Conservation (phyloP, 92 coral and sea anemone species). For the Porites lobata region DNA sequence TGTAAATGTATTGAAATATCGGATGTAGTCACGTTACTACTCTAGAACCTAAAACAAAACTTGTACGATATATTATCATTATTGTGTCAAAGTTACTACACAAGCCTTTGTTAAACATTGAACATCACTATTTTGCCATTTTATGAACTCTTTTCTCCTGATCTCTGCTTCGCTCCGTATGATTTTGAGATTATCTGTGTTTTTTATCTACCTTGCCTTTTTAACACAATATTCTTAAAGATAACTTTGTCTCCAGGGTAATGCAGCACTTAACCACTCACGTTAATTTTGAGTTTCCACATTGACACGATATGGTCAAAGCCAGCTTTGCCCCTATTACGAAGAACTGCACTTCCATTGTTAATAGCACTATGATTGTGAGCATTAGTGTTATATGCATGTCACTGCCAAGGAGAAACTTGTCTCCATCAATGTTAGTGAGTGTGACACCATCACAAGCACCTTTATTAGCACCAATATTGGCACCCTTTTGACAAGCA, state of each 20-base stretch:
- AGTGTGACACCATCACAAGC: constrained; percentile 17
- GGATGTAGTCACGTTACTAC: too few species aligned
- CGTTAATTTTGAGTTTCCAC: not conserved
- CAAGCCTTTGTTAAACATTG: too few species aligned
- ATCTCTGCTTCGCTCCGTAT: too few species aligned
- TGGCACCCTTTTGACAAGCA: not conserved
- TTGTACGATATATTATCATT: too few species aligned
- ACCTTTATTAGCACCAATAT: not conserved
- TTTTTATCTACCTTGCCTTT: not conserved
- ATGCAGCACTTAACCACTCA: not conserved
- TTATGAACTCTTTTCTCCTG: too few species aligned
- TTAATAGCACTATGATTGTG: not conserved
- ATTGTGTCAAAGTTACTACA: too few species aligned
- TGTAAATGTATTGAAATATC: too few species aligned
- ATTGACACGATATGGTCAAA: not conserved
- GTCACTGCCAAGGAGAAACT: not conserved
- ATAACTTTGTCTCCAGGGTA: not conserved
- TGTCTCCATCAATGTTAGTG: not conserved
- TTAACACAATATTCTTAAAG: not conserved
- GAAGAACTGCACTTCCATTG: not conserved
- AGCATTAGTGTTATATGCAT: not conserved
- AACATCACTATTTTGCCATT: too few species aligned
- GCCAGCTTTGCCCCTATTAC: not conserved
- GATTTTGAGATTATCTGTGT: too few species aligned
- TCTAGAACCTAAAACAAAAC: too few species aligned